These are phyloP conservation scores for Ondatra zibethicus DNA, from an alignment of 2,113 vertebrate genomes.

Conservation along the genomic window DNA sequence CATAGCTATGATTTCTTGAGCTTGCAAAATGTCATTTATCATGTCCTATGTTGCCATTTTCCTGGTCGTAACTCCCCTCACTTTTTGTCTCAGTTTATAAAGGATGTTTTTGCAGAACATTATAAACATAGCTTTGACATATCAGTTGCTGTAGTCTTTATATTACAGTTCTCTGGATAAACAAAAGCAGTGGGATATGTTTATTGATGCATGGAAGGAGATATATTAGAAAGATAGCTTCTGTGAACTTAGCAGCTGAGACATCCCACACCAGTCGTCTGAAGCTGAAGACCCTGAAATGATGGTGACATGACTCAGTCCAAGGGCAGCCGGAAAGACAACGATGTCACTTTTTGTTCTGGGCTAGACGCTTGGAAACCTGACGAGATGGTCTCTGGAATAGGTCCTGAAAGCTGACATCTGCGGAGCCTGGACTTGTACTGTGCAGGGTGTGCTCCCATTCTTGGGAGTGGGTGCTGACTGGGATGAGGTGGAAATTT, in stretches of 20 bases:
- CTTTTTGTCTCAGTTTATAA: constrained; percentile 17
- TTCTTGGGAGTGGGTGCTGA: not conserved
- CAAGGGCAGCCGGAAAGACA: not conserved
- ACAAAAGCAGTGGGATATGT: not conserved
- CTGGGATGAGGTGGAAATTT: not conserved
- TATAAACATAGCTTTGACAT: not conserved
- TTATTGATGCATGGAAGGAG: not conserved
- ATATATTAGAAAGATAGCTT: not conserved
- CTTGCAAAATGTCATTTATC: constrained; percentile 3
- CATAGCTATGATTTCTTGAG: not conserved
- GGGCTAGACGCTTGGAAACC: not conserved
- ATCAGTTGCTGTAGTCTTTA: not conserved
- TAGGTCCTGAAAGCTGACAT: not conserved
- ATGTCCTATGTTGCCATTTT: not conserved
- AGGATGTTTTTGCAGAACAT: not conserved
- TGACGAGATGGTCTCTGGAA: not conserved
- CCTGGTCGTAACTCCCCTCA: not conserved
- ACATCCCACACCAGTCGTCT: not conserved
- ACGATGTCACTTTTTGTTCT: not conserved
- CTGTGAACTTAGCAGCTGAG: not conserved
- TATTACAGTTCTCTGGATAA: not conserved
- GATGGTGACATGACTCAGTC: not conserved
- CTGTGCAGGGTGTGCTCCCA: not conserved
- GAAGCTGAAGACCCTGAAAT: not conserved
- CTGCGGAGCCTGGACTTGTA: not conserved